Evolutionary conservation across 2,797 vertebrate species (phyloP).

Genomic region (Brachyalestes nurse): DNA sequence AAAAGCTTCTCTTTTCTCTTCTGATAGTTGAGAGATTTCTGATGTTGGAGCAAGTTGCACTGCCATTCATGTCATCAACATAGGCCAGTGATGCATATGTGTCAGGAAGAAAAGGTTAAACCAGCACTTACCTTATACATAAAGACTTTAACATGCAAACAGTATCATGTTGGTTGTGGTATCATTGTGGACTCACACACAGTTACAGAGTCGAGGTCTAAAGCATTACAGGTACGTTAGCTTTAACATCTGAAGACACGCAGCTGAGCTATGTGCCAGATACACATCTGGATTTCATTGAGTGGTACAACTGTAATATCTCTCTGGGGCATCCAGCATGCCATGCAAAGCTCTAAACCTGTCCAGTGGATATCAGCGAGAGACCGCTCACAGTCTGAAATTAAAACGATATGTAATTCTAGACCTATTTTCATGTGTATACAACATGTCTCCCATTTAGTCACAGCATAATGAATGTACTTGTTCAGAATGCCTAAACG

Average conservation of each 20-base stretch:
- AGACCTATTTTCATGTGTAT: no score
- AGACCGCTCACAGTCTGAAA: neutral
- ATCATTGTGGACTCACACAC: neutral
- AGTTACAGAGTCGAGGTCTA: constrained; percentile 5
- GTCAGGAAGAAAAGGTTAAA: neutral
- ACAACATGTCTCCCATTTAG: no score
- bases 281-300: constrained; percentile 54
- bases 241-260: constrained; percentile 10
- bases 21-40: neutral
- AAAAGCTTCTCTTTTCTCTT: no score
- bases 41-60: neutral
- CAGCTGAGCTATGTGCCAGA: constrained; percentile 24
- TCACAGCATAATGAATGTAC: no score
- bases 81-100: neutral
- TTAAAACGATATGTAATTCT: neutral
- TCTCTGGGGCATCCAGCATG: constrained; percentile 44
- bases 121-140: neutral
- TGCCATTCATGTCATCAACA: neutral
- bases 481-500: no score
- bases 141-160: neutral
- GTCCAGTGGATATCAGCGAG: constrained; percentile 9
- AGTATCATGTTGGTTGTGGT: neutral
- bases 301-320: constrained; percentile 40
- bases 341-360: constrained; percentile 36
- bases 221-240: constrained; percentile 23